Evolutionary conservation across 2,797 vertebrate species (phyloP), one percentile per base, ranked within the genome.

Genomic region (Coregonus sp.): DNA sequence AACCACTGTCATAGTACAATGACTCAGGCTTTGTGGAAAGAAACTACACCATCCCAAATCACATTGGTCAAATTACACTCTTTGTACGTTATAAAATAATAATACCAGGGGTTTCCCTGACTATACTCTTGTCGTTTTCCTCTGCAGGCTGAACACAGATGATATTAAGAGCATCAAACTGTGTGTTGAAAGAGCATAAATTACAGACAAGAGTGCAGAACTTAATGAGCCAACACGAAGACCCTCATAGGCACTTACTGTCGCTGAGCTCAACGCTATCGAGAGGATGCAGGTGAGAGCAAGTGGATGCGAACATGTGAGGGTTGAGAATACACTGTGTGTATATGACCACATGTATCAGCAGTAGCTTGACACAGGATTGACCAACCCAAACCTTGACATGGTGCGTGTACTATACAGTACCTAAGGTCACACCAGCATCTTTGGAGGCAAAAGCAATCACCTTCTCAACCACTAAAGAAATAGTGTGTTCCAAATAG

Each of bases 261-360:
- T 73, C 11, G 65, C 56, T 6, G 75, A 79, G 85, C 82, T 82
- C 77, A 83, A 76, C 81, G 80, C 72, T 82, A 85, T 90, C 80
- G 79, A 88, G 84, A 85, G 88, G 85, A 86, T 82, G 85, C 89
- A 90, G 88, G 90, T 91, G 89, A 90, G 85, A 52, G 85, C 80
- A 54, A 89, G 86, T 86, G 84, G 87, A 77, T 81, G 52, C 78
- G 70, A 82, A 84, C 79, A 73, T 25, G 37, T 25, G 74, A 70
- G 76, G 75, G 78, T 83, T 68, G 54, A 75, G 82, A 80, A 77
- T 80, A 37, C 54, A 12, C 15, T 35, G 25, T 37, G 15, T 33
- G 5, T 85, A 73, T 63, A 25, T 63, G 59, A 63, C 20, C 59
- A 71, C 70, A 79, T 83, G 77, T 75, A 82, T 82, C 77, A 74